A percentile compares a stretch with the other conserved stretches of the same genome.
These are phyloP conservation scores for Ictalurus furcatus DNA, from an alignment of 2,113 vertebrate genomes.

Conservation along the genomic window DNA sequence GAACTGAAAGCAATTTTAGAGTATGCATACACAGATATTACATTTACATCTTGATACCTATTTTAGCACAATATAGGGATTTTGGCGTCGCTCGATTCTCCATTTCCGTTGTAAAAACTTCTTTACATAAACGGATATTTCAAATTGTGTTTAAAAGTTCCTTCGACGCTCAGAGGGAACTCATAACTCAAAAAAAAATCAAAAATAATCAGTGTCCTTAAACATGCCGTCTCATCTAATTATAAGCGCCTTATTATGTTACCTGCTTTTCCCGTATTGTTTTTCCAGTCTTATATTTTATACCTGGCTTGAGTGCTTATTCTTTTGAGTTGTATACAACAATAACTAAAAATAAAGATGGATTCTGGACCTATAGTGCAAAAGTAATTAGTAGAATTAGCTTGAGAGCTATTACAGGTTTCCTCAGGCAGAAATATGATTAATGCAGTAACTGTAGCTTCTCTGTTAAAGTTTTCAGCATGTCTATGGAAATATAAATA, in stretches of 20 bases:
- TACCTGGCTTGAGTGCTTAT: not conserved
- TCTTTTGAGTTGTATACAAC: not conserved
- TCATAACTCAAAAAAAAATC: not conserved
- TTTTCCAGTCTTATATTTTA: not conserved
- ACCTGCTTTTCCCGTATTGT: not conserved
- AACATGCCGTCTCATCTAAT: not conserved
- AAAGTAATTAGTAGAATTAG: not conserved
- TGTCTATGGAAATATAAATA: not conserved
- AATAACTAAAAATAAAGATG: not conserved
- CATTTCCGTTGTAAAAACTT: not conserved
- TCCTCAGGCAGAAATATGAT: not conserved
- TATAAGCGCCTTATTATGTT: not conserved
- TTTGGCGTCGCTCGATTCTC: not conserved
- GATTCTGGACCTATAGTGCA: not conserved
- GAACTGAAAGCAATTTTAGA: not conserved
- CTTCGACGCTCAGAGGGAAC: not conserved
- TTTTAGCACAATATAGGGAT: not conserved
- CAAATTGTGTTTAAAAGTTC: not conserved
- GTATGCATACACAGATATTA: not conserved
- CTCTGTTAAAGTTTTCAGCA: not conserved
- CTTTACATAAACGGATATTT: not conserved
- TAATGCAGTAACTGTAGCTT: not conserved
- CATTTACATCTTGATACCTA: not conserved
- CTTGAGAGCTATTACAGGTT: not conserved
- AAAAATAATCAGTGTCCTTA: too few relatives aligned